phyloP scores from a whole-genome alignment of 2,797 vertebrate species.

The Fratercula arctica region DNA sequence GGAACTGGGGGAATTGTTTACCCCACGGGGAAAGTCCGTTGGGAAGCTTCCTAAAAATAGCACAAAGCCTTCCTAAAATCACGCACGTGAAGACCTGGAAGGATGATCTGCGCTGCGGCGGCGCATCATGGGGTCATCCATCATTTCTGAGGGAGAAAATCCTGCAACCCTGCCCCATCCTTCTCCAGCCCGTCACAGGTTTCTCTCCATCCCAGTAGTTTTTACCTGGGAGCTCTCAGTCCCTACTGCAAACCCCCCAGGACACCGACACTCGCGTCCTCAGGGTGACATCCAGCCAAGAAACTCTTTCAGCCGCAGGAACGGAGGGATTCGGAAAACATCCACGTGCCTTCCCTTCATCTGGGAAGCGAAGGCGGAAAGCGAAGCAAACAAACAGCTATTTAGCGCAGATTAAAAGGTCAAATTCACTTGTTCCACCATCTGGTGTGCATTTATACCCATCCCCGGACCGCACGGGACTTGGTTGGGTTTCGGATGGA shows the following conservation, averaged over 20 bases:
- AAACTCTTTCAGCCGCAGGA: background rate
- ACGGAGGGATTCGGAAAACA: background rate
- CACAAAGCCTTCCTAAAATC: background rate
- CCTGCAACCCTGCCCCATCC: background rate
- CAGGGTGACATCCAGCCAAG: background rate
- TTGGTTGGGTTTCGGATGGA: background rate
- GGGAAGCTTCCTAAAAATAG: background rate
- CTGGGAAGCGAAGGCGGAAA: constrained; percentile 12
- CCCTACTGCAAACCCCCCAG: background rate
- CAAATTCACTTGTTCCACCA: constrained; percentile 43
- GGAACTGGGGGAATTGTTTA: background rate
- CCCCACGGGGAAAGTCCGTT: background rate
- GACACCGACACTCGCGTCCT: background rate
- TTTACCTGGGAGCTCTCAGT: background rate
- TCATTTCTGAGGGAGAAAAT: background rate
- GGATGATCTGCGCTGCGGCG: background rate
- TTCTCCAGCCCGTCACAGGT: background rate
- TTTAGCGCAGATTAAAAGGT: constrained; percentile 47
- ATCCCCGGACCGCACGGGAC: background rate
- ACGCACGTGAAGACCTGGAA: rapidly evolving
- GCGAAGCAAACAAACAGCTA: background rate
- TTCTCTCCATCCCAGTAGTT: background rate
- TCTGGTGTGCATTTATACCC: constrained; percentile 64
- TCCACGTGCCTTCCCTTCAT: background rate
- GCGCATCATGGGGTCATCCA: background rate